phyloP scores from a whole-genome alignment of 2,113 vertebrate genomes.

The Sphaerodactylus townsendi region DNA sequence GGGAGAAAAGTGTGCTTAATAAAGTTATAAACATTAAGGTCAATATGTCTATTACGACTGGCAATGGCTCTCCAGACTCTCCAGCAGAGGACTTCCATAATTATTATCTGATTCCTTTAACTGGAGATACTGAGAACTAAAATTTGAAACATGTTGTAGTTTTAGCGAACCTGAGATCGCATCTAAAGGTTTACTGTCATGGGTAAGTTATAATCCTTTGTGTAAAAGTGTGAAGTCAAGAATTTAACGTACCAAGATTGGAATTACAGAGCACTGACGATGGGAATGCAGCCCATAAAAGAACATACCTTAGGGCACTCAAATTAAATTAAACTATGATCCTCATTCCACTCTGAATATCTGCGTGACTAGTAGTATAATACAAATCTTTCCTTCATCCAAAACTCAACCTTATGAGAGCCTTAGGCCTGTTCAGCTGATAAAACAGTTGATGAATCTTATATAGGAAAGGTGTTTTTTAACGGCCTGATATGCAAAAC shows the following conservation, averaged over 20 bases:
- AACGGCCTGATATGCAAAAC: conserved; percentile 44
- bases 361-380: conserved; percentile 46
- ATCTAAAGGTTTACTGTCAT: background rate
- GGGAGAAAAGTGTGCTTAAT: too few relatives aligned
- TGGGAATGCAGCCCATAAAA: conserved; percentile 31
- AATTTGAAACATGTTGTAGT: background rate
- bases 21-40: too few relatives aligned
- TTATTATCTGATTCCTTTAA: too few relatives aligned
- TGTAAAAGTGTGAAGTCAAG: conserved; percentile 10
- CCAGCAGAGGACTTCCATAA: too few relatives aligned
- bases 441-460: conserved; percentile 51
- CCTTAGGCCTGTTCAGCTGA: conserved; percentile 42
- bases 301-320: conserved; percentile 44
- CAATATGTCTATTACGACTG: too few relatives aligned
- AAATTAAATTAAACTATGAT: conserved; percentile 66
- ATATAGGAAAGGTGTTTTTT: conserved; percentile 32
- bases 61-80: too few relatives aligned
- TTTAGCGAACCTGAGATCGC: background rate
- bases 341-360: conserved; percentile 46
- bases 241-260: conserved; percentile 8
- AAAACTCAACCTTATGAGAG: conserved; percentile 41
- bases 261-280: conserved; percentile 48
- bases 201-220: conserved; percentile 2
- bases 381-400: conserved; percentile 47
- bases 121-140: background rate